Percentiles rank a stretch among this genome's conserved stretches.
Conservation (phyloP, 2,797 vertebrate species). For the Diglossa cyanea region DNA sequence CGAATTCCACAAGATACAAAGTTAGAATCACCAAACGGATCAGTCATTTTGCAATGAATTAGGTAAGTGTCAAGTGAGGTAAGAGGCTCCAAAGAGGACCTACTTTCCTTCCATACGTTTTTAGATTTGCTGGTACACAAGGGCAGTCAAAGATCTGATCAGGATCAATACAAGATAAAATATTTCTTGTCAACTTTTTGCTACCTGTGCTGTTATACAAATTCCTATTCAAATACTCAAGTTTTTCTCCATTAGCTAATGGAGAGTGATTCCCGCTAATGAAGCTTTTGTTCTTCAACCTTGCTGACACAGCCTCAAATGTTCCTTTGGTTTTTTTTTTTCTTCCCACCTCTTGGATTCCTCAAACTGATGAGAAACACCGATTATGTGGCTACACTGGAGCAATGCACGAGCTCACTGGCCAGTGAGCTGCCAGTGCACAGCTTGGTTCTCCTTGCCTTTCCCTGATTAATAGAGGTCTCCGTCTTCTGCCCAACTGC, state of each 20-base stretch:
- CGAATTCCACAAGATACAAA: neutral
- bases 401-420: neutral
- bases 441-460: neutral
- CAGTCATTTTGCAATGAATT: neutral
- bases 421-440: fast-evolving
- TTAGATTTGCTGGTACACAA: neutral
- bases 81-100: neutral
- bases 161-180: neutral
- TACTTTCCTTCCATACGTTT: fast-evolving
- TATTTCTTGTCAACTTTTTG: neutral
- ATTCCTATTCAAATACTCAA: neutral
- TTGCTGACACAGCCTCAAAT: neutral
- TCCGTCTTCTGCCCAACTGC: neutral
- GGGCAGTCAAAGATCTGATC: neutral
- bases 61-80: neutral
- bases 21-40: neutral
- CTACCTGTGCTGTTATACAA: neutral
- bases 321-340: neutral
- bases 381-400: fast-evolving
- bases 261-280: neutral
- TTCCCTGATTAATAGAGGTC: neutral
- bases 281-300: neutral
- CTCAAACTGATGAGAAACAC: neutral
- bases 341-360: neutral
- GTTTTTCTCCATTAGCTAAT: neutral